These are phyloP conservation scores for Coboldia fuscipes DNA, from an alignment of 1,140 invertebrate genomes.

Conservation along the genomic window DNA sequence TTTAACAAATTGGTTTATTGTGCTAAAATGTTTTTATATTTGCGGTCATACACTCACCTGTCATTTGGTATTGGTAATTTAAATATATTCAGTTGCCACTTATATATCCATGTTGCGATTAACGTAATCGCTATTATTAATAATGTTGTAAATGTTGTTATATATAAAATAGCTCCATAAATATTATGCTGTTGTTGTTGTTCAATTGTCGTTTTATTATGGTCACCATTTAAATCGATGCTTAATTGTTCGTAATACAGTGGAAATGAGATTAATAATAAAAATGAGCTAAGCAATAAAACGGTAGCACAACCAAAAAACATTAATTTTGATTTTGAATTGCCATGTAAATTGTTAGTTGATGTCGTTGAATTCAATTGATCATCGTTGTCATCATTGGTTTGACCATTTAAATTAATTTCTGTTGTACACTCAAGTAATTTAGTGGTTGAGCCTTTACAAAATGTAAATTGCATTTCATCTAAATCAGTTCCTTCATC, in stretches of 20 bases:
- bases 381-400: too few relatives aligned
- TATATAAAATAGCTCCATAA: neutral
- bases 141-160: neutral
- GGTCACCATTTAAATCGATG: neutral
- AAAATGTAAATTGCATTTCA: conserved; percentile 1
- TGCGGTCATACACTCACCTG: neutral
- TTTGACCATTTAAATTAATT: neutral
- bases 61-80: neutral
- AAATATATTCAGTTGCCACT: neutral
- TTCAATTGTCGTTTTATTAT: too few relatives aligned
- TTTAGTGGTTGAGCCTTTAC: neutral
- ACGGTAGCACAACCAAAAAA: neutral
- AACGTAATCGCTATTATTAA: neutral
- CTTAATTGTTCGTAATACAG: neutral
- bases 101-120: neutral
- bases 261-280: neutral
- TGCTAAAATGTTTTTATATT: too few relatives aligned
- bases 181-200: too few relatives aligned
- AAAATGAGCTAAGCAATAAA: neutral
- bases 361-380: too few relatives aligned
- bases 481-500: neutral
- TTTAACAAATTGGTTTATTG: too few relatives aligned
- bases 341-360: neutral
- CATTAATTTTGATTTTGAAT: neutral
- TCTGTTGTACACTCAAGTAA: neutral